Percentiles rank a stretch among this genome's conserved stretches.
Conservation (phyloP, 2,113 vertebrate genomes). For the Diadophis punctatus region DNA sequence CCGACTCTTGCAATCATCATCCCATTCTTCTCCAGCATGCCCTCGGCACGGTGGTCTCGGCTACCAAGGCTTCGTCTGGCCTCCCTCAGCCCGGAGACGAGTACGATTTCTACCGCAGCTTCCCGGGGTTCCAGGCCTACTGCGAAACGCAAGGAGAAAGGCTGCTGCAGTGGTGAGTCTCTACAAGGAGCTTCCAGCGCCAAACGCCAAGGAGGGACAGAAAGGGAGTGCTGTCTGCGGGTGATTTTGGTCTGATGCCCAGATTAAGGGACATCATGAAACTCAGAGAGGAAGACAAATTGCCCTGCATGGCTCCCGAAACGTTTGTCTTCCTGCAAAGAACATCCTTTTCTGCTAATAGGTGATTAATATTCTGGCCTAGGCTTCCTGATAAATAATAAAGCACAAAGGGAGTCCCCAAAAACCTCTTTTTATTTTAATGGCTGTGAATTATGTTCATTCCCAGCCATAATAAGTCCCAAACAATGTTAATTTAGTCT, state of each 20-base stretch:
- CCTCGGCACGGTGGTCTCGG: slow-evolving; percentile 80
- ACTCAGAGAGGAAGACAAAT: background rate
- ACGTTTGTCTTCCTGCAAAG: background rate
- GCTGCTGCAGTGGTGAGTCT: slow-evolving; percentile 81
- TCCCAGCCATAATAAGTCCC: too few relatives aligned
- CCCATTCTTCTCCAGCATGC: slow-evolving; percentile 74
- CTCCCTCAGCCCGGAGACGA: slow-evolving; percentile 90
- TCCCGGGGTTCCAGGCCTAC: slow-evolving; percentile 85
- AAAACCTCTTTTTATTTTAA: too few relatives aligned
- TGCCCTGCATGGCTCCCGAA: background rate
- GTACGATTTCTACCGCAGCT: slow-evolving; percentile 93
- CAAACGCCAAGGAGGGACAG: rapidly evolving
- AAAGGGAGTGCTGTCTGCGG: background rate
- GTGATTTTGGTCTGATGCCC: too few relatives aligned
- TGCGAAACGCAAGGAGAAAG: slow-evolving; percentile 82
- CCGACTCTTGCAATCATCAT: too few relatives aligned
- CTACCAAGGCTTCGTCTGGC: slow-evolving; percentile 83
- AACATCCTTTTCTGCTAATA: background rate
- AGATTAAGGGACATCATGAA: rapidly evolving
- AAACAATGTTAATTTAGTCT: too few relatives aligned
- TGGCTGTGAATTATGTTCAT: too few relatives aligned
- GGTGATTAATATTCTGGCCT: too few relatives aligned
- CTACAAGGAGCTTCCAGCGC: too few relatives aligned
- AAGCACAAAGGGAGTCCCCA: too few relatives aligned
- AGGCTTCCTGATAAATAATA: too few relatives aligned